Conservation (phyloP, 2,888 invertebrate genomes). For the Bellardia bayeri region DNA sequence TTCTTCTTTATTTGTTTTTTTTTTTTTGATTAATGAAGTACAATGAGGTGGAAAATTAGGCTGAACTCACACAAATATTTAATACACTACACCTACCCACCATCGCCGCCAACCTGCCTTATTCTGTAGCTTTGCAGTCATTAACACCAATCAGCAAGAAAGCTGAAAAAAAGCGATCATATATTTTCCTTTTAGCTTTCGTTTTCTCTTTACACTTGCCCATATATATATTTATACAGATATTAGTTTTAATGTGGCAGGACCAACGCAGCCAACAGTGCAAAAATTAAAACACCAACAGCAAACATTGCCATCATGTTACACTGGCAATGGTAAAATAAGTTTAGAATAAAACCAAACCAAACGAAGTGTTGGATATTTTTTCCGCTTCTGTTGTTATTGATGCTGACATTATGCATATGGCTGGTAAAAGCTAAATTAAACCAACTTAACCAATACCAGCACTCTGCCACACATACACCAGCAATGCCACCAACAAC, state of each 20-base stretch:
- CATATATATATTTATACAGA: too few relatives aligned
- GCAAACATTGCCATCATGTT: background rate
- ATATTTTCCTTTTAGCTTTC: slow-evolving; percentile 39
- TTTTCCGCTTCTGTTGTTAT: slow-evolving; percentile 62
- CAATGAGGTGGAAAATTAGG: slow-evolving; percentile 63
- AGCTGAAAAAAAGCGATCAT: slow-evolving; percentile 21
- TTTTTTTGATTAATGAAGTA: slow-evolving; percentile 54
- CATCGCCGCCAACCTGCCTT: background rate
- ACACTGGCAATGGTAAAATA: background rate
- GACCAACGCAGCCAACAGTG: background rate
- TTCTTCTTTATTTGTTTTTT: background rate
- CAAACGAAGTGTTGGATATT: slow-evolving; percentile 56
- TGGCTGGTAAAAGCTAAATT: slow-evolving; percentile 57
- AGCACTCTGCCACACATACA: background rate
- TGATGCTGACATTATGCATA: slow-evolving; percentile 65
- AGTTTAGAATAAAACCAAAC: slow-evolving; percentile 41
- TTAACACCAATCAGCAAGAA: background rate
- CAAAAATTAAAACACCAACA: slow-evolving; percentile 23
- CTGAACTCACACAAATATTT: slow-evolving; percentile 56
- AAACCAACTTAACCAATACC: slow-evolving; percentile 60
- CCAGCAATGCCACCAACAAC: background rate
- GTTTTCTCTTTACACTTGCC: slow-evolving; percentile 31
- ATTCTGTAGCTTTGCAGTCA: background rate
- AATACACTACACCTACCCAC: slow-evolving; percentile 15
- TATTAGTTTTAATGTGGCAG: slow-evolving; percentile 46